Evolutionary conservation across 2,113 vertebrate genomes (phyloP), one percentile per base, ranked within the genome.

Genomic region (Alligator sinensis): DNA sequence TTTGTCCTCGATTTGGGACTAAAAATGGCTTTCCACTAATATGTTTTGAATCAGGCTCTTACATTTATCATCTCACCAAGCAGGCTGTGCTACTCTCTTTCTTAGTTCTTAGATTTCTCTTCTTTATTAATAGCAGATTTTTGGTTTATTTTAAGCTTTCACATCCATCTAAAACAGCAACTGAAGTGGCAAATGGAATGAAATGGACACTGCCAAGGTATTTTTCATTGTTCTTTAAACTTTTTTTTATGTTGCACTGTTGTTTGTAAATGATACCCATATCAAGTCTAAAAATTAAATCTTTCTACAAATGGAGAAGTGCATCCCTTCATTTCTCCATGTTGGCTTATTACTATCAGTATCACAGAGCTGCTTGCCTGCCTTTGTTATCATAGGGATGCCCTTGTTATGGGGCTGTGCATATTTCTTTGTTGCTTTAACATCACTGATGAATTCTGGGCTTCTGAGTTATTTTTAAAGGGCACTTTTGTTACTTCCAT

Each of bases 91-190:
- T 91, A 87, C 24, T 17, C 11, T 84, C 1, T 2, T 92, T 76
- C 57, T 7, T 25, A 19, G 79, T 3, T 38, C 47, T 79, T 57
- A 34, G 17, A 22, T 86, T 84, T 83, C 74, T 93, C n/a, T 86
- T 84, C 6, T 77, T 85, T 90, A 80, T 94, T 88, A 94, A 70
- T 91, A 22, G 18, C 83, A 34, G 60, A 11, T 38, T 96, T 87
- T 80, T 68, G 24, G 91, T 94, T 89, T 12, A 9, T 60, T 24
- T 77, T 2, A 4, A 61, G n/a, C 28, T 11, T 93, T 25, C 21
- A 6, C 66, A 77, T 91, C n/a, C n/a, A 87, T 88, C 61, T 91
- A 60, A 88, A 61, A 60, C 77, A 28, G 54, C 80, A 90, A 38
- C 10, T 11, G 34, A 80, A 24, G 38, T 25, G 63, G n/a, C 3